Evolutionary conservation across 2,797 vertebrate species (phyloP).

Genomic region (Micropoecilia bifurca): DNA sequence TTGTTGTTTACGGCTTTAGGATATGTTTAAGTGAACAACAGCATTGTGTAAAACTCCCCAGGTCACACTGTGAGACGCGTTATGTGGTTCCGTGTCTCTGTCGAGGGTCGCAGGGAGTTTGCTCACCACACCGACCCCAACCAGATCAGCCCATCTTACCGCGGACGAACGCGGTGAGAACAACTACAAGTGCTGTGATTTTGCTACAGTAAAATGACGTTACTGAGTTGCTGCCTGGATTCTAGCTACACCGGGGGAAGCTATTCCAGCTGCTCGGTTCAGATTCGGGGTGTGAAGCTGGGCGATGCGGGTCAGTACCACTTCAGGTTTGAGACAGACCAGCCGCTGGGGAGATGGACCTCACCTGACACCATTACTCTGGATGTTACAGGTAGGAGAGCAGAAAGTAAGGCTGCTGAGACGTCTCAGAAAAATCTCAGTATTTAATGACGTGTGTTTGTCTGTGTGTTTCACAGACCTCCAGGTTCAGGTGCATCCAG

Average conservation of each 20-base stretch:
- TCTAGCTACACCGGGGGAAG: constrained; percentile 77
- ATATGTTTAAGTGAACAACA: not conserved
- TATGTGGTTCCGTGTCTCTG: constrained; percentile 83
- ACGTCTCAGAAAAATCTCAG: constrained; percentile 27
- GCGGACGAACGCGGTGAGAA: constrained; percentile 71
- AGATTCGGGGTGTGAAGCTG: constrained; percentile 76
- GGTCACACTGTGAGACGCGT: constrained; percentile 77
- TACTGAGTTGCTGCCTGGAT: not conserved
- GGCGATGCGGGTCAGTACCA: constrained; percentile 82
- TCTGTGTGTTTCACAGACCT: constrained; percentile 70
- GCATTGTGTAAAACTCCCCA: constrained; percentile 25
- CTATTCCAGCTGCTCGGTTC: constrained; percentile 81
- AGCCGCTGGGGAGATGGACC: constrained; percentile 81
- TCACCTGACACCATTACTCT: constrained; percentile 79
- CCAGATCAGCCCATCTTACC: constrained; percentile 77
- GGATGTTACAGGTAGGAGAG: constrained; percentile 75
- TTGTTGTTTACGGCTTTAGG: not conserved
- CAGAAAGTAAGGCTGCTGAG: not conserved
- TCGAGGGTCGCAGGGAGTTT: constrained; percentile 76
- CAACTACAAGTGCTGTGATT: not conserved
- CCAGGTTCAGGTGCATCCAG: constrained; percentile 80
- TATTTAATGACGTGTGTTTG: not conserved
- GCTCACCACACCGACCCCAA: constrained; percentile 75
- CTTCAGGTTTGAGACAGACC: constrained; percentile 84
- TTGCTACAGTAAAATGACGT: not conserved